Conservation (phyloP, 2,888 invertebrate genomes). For the Oligia latruncula region DNA sequence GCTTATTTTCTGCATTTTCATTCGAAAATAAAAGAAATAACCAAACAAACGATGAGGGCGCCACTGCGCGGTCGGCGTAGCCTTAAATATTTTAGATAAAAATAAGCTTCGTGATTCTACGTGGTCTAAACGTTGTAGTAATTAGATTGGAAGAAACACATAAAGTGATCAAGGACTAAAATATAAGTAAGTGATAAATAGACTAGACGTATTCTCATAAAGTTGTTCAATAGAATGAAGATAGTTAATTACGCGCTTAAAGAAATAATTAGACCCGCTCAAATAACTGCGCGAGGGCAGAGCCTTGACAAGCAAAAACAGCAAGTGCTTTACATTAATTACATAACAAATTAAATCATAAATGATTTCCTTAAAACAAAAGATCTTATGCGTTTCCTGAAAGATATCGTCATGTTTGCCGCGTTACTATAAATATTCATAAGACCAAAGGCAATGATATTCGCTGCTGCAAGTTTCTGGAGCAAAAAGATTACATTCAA, state of each 20-base stretch:
- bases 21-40: no score
- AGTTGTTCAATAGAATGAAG: background rate
- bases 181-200: background rate
- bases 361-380: conserved; percentile 63
- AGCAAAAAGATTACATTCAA: conserved; percentile 35
- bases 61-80: no score
- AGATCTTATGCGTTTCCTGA: conserved; percentile 62
- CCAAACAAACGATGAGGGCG: no score
- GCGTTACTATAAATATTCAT: conserved; percentile 67
- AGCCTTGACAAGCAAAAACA: conserved; percentile 40
- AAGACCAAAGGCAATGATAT: conserved; percentile 42
- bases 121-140: background rate
- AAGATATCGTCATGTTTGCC: conserved; percentile 59
- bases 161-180: background rate
- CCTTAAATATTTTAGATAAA: background rate
- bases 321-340: conserved; percentile 50
- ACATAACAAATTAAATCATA: conserved; percentile 57
- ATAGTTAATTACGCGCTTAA: background rate
- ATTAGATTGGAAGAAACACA: background rate
- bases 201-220: background rate
- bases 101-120: background rate
- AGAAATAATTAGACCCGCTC: background rate
- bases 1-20: no score
- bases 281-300: conserved; percentile 43
- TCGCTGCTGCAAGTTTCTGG: conserved; percentile 27